Base-by-base conservation (phyloP, 2,113 vertebrate genomes). In the Mastomys coucha region DNA sequence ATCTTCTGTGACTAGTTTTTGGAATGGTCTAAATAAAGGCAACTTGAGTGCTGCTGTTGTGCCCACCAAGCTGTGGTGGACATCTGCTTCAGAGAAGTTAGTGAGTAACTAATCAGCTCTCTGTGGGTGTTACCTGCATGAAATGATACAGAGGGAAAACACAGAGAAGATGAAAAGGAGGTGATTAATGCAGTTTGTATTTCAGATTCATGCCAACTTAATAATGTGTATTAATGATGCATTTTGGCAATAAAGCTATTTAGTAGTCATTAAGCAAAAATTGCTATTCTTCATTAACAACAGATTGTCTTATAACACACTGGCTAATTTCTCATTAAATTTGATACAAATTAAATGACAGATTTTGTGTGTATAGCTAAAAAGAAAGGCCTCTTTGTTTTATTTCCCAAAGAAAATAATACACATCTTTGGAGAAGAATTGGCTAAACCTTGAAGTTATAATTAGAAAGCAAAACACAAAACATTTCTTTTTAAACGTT, bases 201-300 rank as follows among this genome's bases (percentile, higher is more conserved):
- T 89, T 94, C 85, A 91, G 42, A 96, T 95, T 91, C 7, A 39
- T n/a, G 56, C 70, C 78, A 96, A 87, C 82, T 95, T 97, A 96
- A 69, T 94, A 95, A 93, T 93, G 39, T 78, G 26, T 93, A 95
- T 65, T 95, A 93, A 97, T 93, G 89, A 93, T 81, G 51, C 89
- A 96, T 96, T 96, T 95, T 97, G 93, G 56, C 81, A 89, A 96
- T 94, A 90, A 96, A 93, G 70, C 89, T 65, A 65, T 97, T 97
- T 98, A 96, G 97, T 94, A 93, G 94, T 91, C 96, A 90, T 95
- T 93, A 97, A 89, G 63, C 88, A 94, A 88, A 96, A 89, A 95
- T 93, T 94, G 72, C 17, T 80, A 89, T 93, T 95, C 49, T 63
- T 73, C 77, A 76, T 93, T 89, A 97, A 77, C 53, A 95, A 24